Conservation (phyloP, 23 tunicate species). For the Phallusia fumigata region DNA sequence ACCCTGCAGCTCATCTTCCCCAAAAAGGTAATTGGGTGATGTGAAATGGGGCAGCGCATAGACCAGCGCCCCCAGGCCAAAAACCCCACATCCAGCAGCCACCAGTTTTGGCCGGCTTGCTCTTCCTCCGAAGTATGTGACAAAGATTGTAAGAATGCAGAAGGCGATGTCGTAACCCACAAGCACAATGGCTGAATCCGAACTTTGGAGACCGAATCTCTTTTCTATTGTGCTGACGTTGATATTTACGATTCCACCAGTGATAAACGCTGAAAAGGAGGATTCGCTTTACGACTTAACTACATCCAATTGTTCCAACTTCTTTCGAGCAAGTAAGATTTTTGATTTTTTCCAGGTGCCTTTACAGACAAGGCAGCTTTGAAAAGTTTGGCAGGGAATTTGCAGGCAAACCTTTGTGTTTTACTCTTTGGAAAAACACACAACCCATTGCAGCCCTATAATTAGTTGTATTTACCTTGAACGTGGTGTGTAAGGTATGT, state of each 20-base stretch:
- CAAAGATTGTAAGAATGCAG: constrained; percentile 50
- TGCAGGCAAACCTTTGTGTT: too few relatives aligned
- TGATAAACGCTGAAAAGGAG: constrained; percentile 9
- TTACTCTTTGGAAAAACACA: too few relatives aligned
- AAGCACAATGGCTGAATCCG: constrained; percentile 44
- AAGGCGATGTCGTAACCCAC: constrained; percentile 78
- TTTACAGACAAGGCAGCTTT: too few relatives aligned
- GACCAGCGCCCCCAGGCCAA: constrained; percentile 34
- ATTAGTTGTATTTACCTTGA: too few relatives aligned
- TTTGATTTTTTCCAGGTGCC: too few relatives aligned
- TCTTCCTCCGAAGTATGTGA: constrained; percentile 52
- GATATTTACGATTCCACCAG: constrained; percentile 70
- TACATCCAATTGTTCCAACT: too few relatives aligned
- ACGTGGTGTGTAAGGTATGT: too few relatives aligned
- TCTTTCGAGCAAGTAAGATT: too few relatives aligned
- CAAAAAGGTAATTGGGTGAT: constrained; percentile 13
- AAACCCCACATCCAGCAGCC: constrained; percentile 22
- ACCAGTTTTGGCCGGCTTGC: constrained; percentile 31
- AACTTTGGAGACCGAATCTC: constrained; percentile 60
- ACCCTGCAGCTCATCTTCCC: constrained; percentile 22
- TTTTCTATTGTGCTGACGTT: constrained; percentile 68
- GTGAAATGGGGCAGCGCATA: constrained; percentile 48
- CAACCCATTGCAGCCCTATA: too few relatives aligned
- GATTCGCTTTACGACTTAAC: not conserved
- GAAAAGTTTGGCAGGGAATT: too few relatives aligned